A percentile compares a stretch with the other conserved stretches of the same genome.
Evolutionary conservation across 2,113 vertebrate species (phyloP).

Genomic region (Sterna hirundo): DNA sequence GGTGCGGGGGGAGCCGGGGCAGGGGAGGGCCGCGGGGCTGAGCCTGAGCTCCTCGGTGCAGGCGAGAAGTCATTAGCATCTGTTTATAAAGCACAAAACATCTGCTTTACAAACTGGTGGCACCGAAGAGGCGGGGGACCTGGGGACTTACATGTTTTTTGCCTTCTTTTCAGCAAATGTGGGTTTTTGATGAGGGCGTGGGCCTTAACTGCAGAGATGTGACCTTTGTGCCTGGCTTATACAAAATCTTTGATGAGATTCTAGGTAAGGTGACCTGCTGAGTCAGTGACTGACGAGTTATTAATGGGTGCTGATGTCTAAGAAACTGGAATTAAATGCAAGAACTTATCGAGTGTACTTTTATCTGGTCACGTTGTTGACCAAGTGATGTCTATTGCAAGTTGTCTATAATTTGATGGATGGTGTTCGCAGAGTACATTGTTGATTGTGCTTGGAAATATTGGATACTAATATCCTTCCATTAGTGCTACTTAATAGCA

Average conservation of each 20-base stretch:
- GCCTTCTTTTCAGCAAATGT: constrained; percentile 88
- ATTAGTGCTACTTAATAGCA: not conserved
- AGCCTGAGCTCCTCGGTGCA: not conserved
- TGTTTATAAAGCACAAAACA: not conserved
- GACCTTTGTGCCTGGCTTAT: constrained; percentile 94
- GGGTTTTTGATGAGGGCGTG: constrained; percentile 90
- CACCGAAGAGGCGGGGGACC: accelerated
- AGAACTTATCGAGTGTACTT: not conserved
- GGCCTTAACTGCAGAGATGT: constrained; percentile 92
- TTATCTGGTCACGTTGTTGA: not conserved
- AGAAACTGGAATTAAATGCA: not conserved
- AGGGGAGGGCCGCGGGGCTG: not conserved
- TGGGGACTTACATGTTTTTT: not conserved
- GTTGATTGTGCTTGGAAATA: not conserved
- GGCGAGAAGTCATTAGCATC: accelerated
- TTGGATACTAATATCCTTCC: not conserved
- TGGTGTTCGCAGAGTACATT: accelerated
- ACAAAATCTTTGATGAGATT: constrained; percentile 99
- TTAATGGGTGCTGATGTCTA: not conserved
- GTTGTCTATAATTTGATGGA: not conserved
- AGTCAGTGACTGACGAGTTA: not conserved
- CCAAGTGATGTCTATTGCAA: not conserved
- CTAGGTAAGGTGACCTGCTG: constrained; percentile 81
- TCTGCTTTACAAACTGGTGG: not conserved
- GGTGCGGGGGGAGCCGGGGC: constrained; percentile 57